A percentile compares a stretch with the other conserved stretches of the same genome.
Conservation (phyloP, 2,888 invertebrate species). For the Hirtodrosophila duncani region DNA sequence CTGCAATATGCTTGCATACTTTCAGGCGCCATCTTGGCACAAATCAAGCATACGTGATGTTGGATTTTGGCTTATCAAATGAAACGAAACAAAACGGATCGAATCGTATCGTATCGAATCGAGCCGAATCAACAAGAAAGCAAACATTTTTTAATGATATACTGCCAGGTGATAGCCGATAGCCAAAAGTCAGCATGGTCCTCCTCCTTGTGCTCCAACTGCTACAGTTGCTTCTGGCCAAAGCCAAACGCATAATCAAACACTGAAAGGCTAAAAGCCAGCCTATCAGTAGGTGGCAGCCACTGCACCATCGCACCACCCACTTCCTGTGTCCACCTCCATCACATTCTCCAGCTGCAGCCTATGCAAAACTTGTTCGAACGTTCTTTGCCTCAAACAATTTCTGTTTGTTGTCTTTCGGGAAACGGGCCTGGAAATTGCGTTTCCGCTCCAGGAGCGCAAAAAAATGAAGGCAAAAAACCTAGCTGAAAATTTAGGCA, state of each 20-base stretch:
- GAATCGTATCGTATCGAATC: too few species aligned
- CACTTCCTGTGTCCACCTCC: background rate
- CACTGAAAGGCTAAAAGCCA: slow-evolving; percentile 42
- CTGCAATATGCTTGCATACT: too few species aligned
- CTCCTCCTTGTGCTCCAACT: background rate
- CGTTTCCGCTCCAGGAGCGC: slow-evolving; percentile 57
- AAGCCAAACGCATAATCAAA: slow-evolving; percentile 65
- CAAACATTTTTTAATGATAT: slow-evolving; percentile 33
- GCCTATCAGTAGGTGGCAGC: slow-evolving; percentile 12
- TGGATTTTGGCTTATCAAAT: slow-evolving; percentile 8
- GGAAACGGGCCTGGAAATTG: slow-evolving; percentile 59
- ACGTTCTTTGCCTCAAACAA: slow-evolving; percentile 62
- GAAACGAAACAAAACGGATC: too few species aligned
- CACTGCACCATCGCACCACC: background rate
- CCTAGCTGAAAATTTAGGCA: slow-evolving; percentile 16
- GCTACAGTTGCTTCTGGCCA: slow-evolving; percentile 32
- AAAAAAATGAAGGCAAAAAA: slow-evolving; percentile 1
- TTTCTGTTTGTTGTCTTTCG: slow-evolving; percentile 68
- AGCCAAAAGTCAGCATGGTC: slow-evolving; percentile 19
- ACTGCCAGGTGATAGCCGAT: slow-evolving; percentile 11
- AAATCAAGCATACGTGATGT: too few species aligned
- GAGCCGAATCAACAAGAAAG: slow-evolving; percentile 22
- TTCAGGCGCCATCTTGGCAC: slow-evolving; percentile 7
- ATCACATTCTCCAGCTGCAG: background rate
- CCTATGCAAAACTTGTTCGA: slow-evolving; percentile 31